phyloP scores from a whole-genome alignment of 1,140 invertebrate genomes.

The Phortica variegata region DNA sequence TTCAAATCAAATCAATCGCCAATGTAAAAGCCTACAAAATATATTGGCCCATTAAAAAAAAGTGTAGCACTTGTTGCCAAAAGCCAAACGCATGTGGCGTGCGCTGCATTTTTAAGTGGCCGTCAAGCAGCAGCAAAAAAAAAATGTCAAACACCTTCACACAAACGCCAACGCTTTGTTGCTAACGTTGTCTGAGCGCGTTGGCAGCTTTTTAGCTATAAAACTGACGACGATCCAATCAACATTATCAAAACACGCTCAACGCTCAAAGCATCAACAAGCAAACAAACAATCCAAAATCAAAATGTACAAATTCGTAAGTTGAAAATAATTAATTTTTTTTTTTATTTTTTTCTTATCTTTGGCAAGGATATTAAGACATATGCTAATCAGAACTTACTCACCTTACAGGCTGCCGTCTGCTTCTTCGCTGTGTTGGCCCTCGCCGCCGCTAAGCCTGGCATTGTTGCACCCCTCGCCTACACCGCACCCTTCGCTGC shows the following conservation, averaged over 20 bases:
- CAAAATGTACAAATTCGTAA: slow-evolving; percentile 49
- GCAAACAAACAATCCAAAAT: slow-evolving; percentile 13
- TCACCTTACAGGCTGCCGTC: slow-evolving; percentile 32
- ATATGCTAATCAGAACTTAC: too few species aligned
- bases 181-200: slow-evolving; percentile 17
- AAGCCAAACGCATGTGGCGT: too few species aligned
- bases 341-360: too few species aligned
- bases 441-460: slow-evolving; percentile 40
- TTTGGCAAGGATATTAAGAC: too few species aligned
- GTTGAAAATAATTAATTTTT: too few species aligned
- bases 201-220: slow-evolving; percentile 7
- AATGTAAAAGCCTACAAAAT: slow-evolving; percentile 3
- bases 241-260: slow-evolving; percentile 38
- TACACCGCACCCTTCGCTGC: slow-evolving; percentile 8
- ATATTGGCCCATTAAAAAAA: slow-evolving; percentile 24
- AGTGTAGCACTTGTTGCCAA: too few species aligned
- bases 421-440: slow-evolving; percentile 48
- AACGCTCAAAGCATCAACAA: slow-evolving; percentile 34
- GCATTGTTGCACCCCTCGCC: slow-evolving; percentile 26
- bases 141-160: slow-evolving; percentile 35
- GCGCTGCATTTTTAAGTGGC: slow-evolving; percentile 5
- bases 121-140: slow-evolving; percentile 14
- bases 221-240: too few species aligned
- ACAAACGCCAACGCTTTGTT: slow-evolving; percentile 33
- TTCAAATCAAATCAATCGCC: not conserved